Base-by-base conservation (phyloP, 2,797 vertebrate species). In the Steatocranus sp. region DNA sequence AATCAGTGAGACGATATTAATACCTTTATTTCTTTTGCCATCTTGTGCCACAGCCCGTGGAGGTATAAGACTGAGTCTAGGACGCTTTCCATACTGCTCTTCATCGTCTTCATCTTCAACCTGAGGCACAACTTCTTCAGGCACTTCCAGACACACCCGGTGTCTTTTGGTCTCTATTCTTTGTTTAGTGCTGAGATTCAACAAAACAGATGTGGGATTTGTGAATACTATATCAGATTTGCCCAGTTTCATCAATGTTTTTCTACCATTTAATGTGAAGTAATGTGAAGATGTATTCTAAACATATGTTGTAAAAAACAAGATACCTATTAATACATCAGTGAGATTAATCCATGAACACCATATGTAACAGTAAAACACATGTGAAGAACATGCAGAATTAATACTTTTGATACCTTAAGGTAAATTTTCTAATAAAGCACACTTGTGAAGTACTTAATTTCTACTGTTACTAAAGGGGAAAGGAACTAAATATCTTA, bases 111-210 rank as follows among this genome's bases (percentile, higher is more conserved):
- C 97, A 75, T 95, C 90, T 68, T 97, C 97, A 75, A 97, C 97
- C 89, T 97, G 97, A 41, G 96, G 96, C 84, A 98, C 97, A 38
- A 99, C 96, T 86, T 98, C 98, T 30, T 97, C 94, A 1, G 98
- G 98, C 49, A 99, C 95, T 87, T 99, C 97, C 58, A 99, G 95
- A 93, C 98, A 99, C 54, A 99, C 97, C 11, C 98, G 90, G 93
- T 99, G 98, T 85, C 98, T 96, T 93, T 99, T 99, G 30, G 98
- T 97, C 90, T 99, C 98, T 78, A 99, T 99, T 56, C 98, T 97
- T 76, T 99, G 98, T 80, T 96, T 98, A 30, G 96, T 91, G 70
- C 97, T 87, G 58, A 96, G 95, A 91, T 79, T 85, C 30, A 51
- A 83, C 4, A 79, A 86, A 76, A 79, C 7, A 43, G 4, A 63